Percentiles rank a stretch among this genome's conserved stretches.
Evolutionary conservation across 2,113 vertebrate species (phyloP).

Genomic region (Aramus guarauna): DNA sequence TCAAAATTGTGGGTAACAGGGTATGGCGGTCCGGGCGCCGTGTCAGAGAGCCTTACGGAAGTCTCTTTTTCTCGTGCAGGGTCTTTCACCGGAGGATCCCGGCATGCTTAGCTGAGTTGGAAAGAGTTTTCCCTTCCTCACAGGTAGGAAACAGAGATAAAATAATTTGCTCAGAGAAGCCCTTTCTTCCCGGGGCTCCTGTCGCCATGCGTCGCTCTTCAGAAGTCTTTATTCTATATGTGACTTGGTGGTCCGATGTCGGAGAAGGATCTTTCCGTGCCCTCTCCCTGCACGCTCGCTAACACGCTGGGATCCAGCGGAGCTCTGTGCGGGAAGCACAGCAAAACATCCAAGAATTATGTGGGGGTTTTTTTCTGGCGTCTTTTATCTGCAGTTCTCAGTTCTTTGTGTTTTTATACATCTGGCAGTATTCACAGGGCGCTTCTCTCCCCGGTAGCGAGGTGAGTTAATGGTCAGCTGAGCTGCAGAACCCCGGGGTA

Average conservation of each 20-base stretch:
- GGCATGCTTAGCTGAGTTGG: neutral
- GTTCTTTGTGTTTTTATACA: neutral
- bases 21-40: neutral
- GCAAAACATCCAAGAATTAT: neutral
- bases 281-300: accelerated
- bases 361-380: neutral
- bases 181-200: neutral
- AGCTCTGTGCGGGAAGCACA: neutral
- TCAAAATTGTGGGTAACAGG: neutral
- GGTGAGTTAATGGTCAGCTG: no score
- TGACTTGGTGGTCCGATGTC: accelerated
- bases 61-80: neutral
- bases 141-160: neutral
- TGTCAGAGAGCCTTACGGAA: neutral
- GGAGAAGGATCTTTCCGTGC: neutral
- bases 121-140: neutral
- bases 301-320: neutral
- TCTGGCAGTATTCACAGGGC: accelerated
- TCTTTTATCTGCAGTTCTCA: neutral
- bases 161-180: neutral
- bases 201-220: accelerated
- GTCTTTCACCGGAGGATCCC: neutral
- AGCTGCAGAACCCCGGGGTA: no score
- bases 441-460: neutral
- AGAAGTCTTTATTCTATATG: neutral